A percentile compares a stretch with the other conserved stretches of the same genome.
phyloP scores from a whole-genome alignment of 2,797 vertebrate species.

The Eleutherodactylus coqui region DNA sequence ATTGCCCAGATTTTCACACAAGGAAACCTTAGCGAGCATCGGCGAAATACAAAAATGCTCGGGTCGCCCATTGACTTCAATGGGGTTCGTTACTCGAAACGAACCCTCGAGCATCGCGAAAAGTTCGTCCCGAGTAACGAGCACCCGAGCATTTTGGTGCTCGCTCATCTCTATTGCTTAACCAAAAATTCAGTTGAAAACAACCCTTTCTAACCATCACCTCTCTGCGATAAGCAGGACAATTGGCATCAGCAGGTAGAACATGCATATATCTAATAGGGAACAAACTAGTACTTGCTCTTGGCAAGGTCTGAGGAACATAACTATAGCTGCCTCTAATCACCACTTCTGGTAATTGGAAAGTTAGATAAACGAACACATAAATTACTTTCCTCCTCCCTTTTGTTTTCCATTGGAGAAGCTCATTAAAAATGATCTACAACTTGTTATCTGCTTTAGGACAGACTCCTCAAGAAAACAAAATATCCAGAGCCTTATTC shows the following conservation, averaged over 20 bases:
- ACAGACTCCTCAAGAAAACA: constrained; percentile 48
- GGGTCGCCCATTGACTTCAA: no score
- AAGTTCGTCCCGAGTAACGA: no score
- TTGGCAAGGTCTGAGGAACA: constrained; percentile 26
- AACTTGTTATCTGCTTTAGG: constrained; percentile 57
- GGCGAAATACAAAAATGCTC: no score
- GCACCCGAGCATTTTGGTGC: no score
- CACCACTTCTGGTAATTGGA: constrained; percentile 64
- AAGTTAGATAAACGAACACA: constrained; percentile 63
- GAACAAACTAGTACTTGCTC: background rate
- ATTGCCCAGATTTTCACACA: no score
- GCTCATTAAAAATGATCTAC: constrained; percentile 67
- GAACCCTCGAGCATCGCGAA: no score
- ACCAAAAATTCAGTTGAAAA: background rate
- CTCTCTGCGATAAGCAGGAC: background rate
- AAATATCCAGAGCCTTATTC: constrained; percentile 47
- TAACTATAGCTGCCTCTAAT: constrained; percentile 57
- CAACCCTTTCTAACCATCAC: background rate
- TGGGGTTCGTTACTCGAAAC: no score
- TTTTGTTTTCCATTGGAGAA: constrained; percentile 60
- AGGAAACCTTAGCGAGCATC: no score
- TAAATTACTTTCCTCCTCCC: constrained; percentile 62
- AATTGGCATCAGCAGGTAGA: background rate
- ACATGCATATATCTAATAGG: constrained; percentile 8
- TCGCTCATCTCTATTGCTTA: no score